Percentiles rank a stretch among this genome's conserved stretches.
Conservation (phyloP, 2,113 vertebrate genomes). For the Aptenodytes forsteri region DNA sequence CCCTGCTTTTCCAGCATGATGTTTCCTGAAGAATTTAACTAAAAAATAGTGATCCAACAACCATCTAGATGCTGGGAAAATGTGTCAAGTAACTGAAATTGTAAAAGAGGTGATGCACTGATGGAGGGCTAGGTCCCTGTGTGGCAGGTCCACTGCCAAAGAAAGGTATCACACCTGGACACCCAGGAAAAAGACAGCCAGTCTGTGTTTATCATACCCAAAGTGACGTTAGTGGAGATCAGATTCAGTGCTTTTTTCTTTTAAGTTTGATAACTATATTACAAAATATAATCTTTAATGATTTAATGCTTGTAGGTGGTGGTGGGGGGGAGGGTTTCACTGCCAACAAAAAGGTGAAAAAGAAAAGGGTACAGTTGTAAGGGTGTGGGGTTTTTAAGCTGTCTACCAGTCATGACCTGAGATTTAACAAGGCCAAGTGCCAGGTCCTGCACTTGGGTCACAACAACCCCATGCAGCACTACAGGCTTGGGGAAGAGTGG, state of each 20-base stretch:
- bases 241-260: background rate
- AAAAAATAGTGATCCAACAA: background rate
- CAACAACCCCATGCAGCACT: background rate
- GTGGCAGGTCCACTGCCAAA: background rate
- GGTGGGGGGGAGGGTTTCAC: background rate
- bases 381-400: background rate
- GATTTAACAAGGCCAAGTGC: background rate
- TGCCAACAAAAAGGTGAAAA: background rate
- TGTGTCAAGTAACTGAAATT: background rate
- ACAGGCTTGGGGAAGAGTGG: background rate
- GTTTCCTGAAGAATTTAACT: background rate
- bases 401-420: background rate
- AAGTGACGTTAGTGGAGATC: background rate
- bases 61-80: background rate
- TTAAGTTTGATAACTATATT: background rate
- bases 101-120: background rate
- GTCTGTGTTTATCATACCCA: background rate
- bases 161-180: background rate
- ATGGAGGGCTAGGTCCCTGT: background rate
- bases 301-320: background rate
- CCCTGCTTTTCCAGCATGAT: background rate
- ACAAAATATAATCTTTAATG: background rate
- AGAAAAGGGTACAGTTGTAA: background rate
- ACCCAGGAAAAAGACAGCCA: background rate
- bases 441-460: background rate